A percentile compares a stretch with the other conserved stretches of the same genome.
Conservation (phyloP, 2,888 invertebrate genomes). For the Phalera bucephala region DNA sequence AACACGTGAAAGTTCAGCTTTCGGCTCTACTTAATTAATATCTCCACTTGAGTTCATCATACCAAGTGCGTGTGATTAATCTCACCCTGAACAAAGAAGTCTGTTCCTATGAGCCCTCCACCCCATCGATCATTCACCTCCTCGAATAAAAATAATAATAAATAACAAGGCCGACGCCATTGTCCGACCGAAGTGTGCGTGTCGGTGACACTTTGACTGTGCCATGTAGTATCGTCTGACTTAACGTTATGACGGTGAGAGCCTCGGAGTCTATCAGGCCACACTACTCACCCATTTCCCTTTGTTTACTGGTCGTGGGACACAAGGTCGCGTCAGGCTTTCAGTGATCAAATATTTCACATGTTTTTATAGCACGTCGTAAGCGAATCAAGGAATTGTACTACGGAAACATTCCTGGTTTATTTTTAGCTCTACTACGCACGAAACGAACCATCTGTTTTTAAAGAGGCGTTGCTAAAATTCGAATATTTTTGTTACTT, state of each 20-base stretch:
- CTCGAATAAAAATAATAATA: constrained; percentile 80
- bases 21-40: constrained; percentile 65
- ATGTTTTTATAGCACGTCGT: constrained; percentile 18
- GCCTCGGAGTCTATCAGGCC: constrained; percentile 11
- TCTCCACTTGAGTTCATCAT: constrained; percentile 63
- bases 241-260: constrained; percentile 34
- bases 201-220: constrained; percentile 61
- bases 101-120: constrained; percentile 66
- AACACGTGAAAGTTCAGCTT: constrained; percentile 2
- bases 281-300: constrained; percentile 29
- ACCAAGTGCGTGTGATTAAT: constrained; percentile 73
- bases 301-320: constrained; percentile 33
- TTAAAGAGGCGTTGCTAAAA: background rate
- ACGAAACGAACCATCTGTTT: background rate
- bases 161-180: constrained; percentile 70
- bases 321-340: constrained; percentile 31
- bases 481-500: background rate
- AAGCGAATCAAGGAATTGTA: constrained; percentile 1
- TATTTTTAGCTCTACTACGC: background rate
- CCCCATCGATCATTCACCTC: constrained; percentile 75
- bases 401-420: background rate
- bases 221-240: constrained; percentile 41
- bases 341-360: constrained; percentile 20
- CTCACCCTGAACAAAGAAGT: constrained; percentile 73
- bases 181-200: constrained; percentile 71